Base-by-base conservation (phyloP, 2,888 invertebrate species). In the Allygus modestus region DNA sequence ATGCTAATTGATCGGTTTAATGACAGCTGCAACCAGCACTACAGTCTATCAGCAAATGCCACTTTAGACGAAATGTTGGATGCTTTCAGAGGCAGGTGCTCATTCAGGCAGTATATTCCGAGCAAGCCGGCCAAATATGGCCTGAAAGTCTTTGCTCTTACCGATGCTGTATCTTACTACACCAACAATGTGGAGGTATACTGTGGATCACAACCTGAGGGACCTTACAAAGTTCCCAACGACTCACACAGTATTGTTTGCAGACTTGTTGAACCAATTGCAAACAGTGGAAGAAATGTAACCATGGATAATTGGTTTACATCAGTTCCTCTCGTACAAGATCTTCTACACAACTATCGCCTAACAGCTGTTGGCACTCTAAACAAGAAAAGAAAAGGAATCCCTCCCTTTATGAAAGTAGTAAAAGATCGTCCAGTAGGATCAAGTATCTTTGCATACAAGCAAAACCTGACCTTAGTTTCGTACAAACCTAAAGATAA, bases 41-140 rank as follows among this genome's bases (percentile, higher is more conserved):
- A 58, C 33, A 37, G 33, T 20, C 26, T 65, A 7, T 31, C 20
- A 26, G 46, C 37, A 23, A 33, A 17, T 71, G 82, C 43, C 5
- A 83, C 73, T 28, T 11, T 83, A 15, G 83, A 83, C 73, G 83
- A 83, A 61, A 83, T 83, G 83, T 37, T 83, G 20, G 58, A 77
- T 46, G n/a, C 75, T 23, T 83, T 58, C 51, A 11, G 41, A 54
- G 83, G 77, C 11, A 46, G 77, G 31, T 83, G 75, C n/a, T 33
- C 26, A 23, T 83, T 83, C 58, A 26, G 73, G 9, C 51, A 73
- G 46, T 84, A 84, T 46, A 84, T 84, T 11, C 81, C 79, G 2
- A 79, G 37, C 31, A 79, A 81, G n/a, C 79, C 81, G 15, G 81
- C 81, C 23, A 51, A 73, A 58, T 83, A 83, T 77, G 83, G 83